Conservation (phyloP, 2,888 invertebrate species). For the Caenorhabditis sp. region DNA sequence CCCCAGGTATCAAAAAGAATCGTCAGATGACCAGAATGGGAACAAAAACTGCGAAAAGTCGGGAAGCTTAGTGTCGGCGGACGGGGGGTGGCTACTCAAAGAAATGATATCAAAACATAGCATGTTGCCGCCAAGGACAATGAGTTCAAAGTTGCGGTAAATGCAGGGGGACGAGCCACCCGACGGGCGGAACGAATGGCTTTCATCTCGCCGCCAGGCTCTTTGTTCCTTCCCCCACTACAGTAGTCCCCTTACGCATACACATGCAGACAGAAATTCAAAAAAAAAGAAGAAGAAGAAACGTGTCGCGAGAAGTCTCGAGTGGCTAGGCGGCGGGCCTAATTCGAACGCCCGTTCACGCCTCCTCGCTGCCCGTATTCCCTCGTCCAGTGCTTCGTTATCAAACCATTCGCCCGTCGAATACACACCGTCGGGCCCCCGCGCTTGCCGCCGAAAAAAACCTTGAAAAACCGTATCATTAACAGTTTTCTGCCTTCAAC, state of each 20-base stretch:
- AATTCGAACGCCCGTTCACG: constrained; percentile 49
- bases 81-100: neutral
- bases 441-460: constrained; percentile 7
- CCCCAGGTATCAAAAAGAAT: neutral
- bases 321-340: constrained; percentile 3
- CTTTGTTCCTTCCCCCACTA: constrained; percentile 19
- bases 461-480: constrained; percentile 48
- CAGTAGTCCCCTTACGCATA: constrained; percentile 10
- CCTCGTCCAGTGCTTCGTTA: constrained; percentile 19
- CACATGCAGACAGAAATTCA: neutral
- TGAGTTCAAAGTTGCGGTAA: constrained; percentile 32
- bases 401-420: constrained; percentile 13
- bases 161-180: constrained; percentile 18
- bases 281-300: constrained; percentile 1
- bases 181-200: neutral
- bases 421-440: neutral
- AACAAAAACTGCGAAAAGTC: neutral
- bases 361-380: constrained; percentile 25
- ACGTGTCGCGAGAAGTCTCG: constrained; percentile 11
- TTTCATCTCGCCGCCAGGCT: constrained; percentile 39
- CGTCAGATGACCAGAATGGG: neutral
- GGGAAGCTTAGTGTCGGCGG: neutral
- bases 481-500: constrained; percentile 18
- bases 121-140: constrained; percentile 23
- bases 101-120: constrained; percentile 4